Evolutionary conservation across 1,140 invertebrate genomes (phyloP).

Genomic region (Drosophila biarmipes): DNA sequence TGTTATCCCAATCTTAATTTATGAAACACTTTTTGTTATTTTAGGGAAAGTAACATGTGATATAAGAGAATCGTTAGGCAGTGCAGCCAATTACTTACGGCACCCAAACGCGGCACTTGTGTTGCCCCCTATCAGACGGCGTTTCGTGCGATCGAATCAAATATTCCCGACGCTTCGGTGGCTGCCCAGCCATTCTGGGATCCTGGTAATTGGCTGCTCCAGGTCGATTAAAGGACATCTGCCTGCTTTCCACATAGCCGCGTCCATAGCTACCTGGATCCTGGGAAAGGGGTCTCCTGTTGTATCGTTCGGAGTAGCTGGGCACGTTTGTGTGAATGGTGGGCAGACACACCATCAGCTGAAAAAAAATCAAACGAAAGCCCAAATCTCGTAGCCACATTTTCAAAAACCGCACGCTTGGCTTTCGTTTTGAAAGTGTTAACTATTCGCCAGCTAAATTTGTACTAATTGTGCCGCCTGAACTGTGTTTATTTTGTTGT

Average conservation of each 20-base stretch:
- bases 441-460: slow-evolving; percentile 56
- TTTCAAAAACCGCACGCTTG: background rate
- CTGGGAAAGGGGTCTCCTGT: slow-evolving; percentile 12
- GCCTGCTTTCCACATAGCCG: slow-evolving; percentile 16
- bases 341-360: slow-evolving; percentile 14
- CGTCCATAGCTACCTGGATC: slow-evolving; percentile 12
- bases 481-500: slow-evolving; percentile 13
- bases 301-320: slow-evolving; percentile 47
- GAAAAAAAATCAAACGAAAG: slow-evolving; percentile 17
- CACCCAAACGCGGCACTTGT: slow-evolving; percentile 75
- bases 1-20: no score
- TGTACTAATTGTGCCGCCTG: slow-evolving; percentile 39
- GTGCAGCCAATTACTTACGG: slow-evolving; percentile 58
- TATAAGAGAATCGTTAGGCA: background rate
- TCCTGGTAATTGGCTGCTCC: slow-evolving; percentile 20
- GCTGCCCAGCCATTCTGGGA: background rate
- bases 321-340: slow-evolving; percentile 10
- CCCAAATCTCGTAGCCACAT: slow-evolving; percentile 33
- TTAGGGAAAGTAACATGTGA: background rate
- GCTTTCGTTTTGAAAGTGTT: slow-evolving; percentile 13
- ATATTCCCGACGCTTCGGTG: slow-evolving; percentile 48
- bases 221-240: slow-evolving; percentile 38
- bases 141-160: slow-evolving; percentile 54
- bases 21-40: no score
- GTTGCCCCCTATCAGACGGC: slow-evolving; percentile 13